phyloP scores from a whole-genome alignment of 2,888 invertebrate genomes.

The Cataglyphis albicans region DNA sequence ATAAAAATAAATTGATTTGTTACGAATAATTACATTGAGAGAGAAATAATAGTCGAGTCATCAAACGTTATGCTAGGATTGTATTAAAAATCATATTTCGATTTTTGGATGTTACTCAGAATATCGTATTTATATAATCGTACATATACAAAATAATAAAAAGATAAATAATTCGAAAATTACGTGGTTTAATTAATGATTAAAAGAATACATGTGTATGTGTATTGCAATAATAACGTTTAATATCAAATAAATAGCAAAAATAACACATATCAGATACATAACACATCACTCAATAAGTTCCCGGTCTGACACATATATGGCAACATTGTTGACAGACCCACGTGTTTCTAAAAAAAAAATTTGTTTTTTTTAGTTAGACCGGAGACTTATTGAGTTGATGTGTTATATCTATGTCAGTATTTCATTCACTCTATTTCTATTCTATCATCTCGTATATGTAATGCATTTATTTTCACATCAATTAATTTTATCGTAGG shows the following conservation, averaged over 20 bases:
- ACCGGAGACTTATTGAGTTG: too few relatives aligned
- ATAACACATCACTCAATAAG: too few relatives aligned
- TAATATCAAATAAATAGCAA: not conserved
- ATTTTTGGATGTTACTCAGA: not conserved
- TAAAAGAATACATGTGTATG: not conserved
- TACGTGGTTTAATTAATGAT: not conserved
- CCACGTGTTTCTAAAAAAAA: too few relatives aligned
- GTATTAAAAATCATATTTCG: not conserved
- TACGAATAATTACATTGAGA: conserved; percentile 23
- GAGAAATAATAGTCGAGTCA: not conserved
- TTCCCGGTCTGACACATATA: too few relatives aligned
- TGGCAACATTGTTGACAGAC: too few relatives aligned
- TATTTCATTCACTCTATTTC: not conserved
- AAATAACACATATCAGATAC: not conserved
- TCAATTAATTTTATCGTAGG: conserved; percentile 30
- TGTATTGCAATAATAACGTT: not conserved
- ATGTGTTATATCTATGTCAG: not conserved
- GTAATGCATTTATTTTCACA: not conserved
- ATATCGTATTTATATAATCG: not conserved
- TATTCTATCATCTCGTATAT: not conserved
- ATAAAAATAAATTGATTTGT: conserved; percentile 21
- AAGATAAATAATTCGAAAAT: not conserved
- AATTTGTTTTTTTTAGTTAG: too few relatives aligned
- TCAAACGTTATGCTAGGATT: conserved; percentile 3
- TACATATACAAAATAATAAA: not conserved